Conservation (phyloP, 2,797 vertebrate species). For the Sebastes minor region DNA sequence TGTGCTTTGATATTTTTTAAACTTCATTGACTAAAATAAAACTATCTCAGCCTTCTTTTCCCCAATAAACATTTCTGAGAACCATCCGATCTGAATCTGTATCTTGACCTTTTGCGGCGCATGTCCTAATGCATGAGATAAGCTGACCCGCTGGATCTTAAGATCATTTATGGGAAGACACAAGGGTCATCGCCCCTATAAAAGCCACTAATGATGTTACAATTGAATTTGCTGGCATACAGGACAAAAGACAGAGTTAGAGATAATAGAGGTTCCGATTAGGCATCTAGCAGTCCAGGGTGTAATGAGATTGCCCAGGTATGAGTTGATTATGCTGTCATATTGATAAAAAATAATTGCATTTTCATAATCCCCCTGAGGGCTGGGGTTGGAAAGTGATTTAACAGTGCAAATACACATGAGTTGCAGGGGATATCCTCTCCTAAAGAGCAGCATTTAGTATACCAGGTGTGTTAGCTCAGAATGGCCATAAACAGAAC, state of each 20-base stretch:
- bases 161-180: slow-evolving; percentile 58
- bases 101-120: slow-evolving; percentile 33
- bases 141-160: slow-evolving; percentile 15
- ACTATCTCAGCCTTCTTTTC: not conserved
- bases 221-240: slow-evolving; percentile 67
- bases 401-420: slow-evolving; percentile 16
- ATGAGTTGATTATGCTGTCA: slow-evolving; percentile 72
- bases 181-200: slow-evolving; percentile 50
- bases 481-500: not conserved
- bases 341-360: slow-evolving; percentile 72
- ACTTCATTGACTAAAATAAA: not conserved
- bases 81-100: slow-evolving; percentile 3
- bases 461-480: slow-evolving; percentile 10
- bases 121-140: slow-evolving; percentile 43
- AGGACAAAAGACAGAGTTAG: slow-evolving; percentile 66
- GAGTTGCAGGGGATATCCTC: not conserved
- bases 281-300: slow-evolving; percentile 62
- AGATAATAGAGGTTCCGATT: slow-evolving; percentile 72
- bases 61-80: slow-evolving; percentile 7
- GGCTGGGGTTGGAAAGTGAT: slow-evolving; percentile 36
- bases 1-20: not conserved
- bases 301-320: slow-evolving; percentile 65
- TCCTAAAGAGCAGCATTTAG: not conserved
- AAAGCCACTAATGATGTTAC: slow-evolving; percentile 69
- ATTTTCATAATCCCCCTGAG: slow-evolving; percentile 62